Base-by-base conservation (phyloP, 2,797 vertebrate genomes). In the Loris lydekkerianus region DNA sequence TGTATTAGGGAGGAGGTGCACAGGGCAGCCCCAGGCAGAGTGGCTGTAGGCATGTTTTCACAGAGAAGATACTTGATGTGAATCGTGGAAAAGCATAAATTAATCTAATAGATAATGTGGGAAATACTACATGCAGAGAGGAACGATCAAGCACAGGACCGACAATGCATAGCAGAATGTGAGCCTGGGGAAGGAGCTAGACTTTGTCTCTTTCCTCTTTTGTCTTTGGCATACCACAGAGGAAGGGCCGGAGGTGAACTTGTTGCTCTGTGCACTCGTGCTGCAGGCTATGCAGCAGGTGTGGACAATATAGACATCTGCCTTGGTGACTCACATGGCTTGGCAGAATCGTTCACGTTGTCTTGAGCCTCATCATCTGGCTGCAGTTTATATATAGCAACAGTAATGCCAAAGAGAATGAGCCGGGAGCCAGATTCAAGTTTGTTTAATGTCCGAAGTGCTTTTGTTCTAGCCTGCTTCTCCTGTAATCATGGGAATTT, bases 401-500 rank as follows among this genome's bases (percentile, higher is more conserved):
- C 61, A 60, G n/a, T 58, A 84, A 53, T 2, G 4, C 76, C 67
- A 95, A 84, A 89, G 43, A 61, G 67, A 93, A 87, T 78, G 18
- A 90, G 63, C n/a, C 37, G 49, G n/a, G 34, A 85, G 49, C 37
- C 78, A 95, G 63, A 94, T 34, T 86, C 58, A 96, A 83, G 40
- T 91, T 81, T 60, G 10, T 56, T 85, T 84, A 75, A 69, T 13
- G 3, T 10, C 10, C 2, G 1, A 23, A 77, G 34, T 27, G 60
- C n/a, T 67, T 95, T 61, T 94, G 58, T 89, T 86, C 40, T 84
- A 63, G 37, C 72, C 67, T 25, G 34, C 65, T 95, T 91, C 92
- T 95, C 49, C 25, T 89, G 61, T 13, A 77, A 77, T 90, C 43
- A 58, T 29, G 87, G 81, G 34, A 73, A 80, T 93, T 95, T 95